These are phyloP conservation scores for Eumerus sabulonum DNA, from an alignment of 2,888 invertebrate species.

Conservation along the genomic window DNA sequence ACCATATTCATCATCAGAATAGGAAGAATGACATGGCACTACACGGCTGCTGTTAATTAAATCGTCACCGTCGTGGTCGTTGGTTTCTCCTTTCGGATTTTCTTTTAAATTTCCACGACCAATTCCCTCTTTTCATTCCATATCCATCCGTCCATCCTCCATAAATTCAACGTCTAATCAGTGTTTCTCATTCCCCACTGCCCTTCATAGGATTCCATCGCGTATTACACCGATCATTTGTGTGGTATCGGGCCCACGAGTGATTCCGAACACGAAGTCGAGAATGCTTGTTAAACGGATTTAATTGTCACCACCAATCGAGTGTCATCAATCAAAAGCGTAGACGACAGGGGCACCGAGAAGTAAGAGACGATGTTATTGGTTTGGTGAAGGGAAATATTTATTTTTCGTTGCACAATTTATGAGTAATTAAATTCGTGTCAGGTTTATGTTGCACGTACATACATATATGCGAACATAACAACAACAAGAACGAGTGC, in stretches of 20 bases:
- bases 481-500: neutral
- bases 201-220: too few species aligned
- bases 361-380: too few species aligned
- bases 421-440: slow-evolving; percentile 67
- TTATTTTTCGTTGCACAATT: slow-evolving; percentile 66
- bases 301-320: slow-evolving; percentile 68
- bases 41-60: slow-evolving; percentile 61
- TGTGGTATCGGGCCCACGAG: too few species aligned
- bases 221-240: too few species aligned
- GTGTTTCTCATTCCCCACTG: neutral
- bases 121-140: slow-evolving; percentile 11
- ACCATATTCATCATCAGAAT: slow-evolving; percentile 34
- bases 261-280: slow-evolving; percentile 61
- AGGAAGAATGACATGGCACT: slow-evolving; percentile 13
- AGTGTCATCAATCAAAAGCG: slow-evolving; percentile 63
- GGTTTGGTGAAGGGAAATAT: slow-evolving; percentile 41
- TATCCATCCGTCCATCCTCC: neutral
- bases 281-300: slow-evolving; percentile 67
- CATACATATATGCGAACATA: slow-evolving; percentile 9
- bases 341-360: neutral
- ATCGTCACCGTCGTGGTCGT: slow-evolving; percentile 38
- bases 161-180: slow-evolving; percentile 42
- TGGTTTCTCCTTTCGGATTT: slow-evolving; percentile 18
- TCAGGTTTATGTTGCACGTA: slow-evolving; percentile 51
- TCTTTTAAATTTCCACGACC: slow-evolving; percentile 31